Percentiles rank a stretch among this genome's conserved stretches.
Evolutionary conservation across 2,888 invertebrate genomes (phyloP).

Genomic region (Oscheius sp.): DNA sequence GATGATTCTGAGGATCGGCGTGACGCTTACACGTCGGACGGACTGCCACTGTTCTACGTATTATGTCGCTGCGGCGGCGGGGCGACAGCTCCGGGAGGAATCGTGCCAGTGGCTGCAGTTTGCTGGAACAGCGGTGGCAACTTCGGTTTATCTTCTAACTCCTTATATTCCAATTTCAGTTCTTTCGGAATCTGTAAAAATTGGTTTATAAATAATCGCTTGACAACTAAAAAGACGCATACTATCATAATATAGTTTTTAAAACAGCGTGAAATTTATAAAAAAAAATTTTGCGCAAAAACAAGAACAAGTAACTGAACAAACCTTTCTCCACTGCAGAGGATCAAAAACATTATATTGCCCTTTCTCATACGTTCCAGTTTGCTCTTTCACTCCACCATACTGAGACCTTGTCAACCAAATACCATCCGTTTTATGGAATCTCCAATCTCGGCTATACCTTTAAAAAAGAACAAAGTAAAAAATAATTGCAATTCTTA

Average conservation of each 20-base stretch:
- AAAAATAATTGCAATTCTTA: conserved; percentile 35
- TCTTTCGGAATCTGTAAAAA: conserved; percentile 80
- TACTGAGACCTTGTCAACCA: conserved; percentile 70
- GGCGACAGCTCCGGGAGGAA: not conserved
- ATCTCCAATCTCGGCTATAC: conserved; percentile 88
- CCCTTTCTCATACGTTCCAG: conserved; percentile 93
- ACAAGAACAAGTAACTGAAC: not conserved
- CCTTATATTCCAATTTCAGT: conserved; percentile 97
- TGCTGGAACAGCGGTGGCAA: conserved; percentile 39
- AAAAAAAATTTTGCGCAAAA: not conserved
- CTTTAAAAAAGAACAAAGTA: conserved; percentile 4
- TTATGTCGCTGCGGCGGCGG: conserved; percentile 18
- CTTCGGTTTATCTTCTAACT: conserved; percentile 89
- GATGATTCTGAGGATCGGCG: conserved; percentile 3
- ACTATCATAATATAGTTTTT: not conserved
- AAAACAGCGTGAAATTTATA: not conserved
- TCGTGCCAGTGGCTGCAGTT: not conserved
- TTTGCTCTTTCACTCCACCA: conserved; percentile 79
- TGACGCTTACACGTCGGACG: conserved; percentile 10
- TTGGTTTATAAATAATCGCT: conserved; percentile 77
- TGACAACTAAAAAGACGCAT: conserved; percentile 71
- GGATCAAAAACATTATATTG: conserved; percentile 99
- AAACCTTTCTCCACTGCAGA: conserved; percentile 95
- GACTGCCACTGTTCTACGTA: conserved; percentile 23
- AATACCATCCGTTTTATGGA: conserved; percentile 97